Evolutionary conservation across 2,797 vertebrate species (phyloP).

Genomic region (Hypotaenidia philippensis): DNA sequence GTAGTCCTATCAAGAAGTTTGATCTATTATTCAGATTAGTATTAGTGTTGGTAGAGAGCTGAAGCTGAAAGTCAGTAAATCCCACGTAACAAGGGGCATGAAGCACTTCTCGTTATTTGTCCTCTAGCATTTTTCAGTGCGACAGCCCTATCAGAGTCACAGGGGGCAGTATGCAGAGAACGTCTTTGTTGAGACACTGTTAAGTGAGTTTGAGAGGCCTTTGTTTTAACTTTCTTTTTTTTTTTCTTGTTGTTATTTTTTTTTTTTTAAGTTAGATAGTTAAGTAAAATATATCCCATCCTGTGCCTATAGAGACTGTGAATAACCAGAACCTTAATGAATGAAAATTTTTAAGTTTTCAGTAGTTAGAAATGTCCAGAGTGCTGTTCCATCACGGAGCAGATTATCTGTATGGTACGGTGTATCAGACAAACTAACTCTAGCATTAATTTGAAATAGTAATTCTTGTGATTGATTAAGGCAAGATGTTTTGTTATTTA

Average conservation of each 20-base stretch:
- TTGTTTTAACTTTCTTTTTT: not conserved
- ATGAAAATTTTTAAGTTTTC: not conserved
- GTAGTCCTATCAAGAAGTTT: not conserved
- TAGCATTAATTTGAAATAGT: not conserved
- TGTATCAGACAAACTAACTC: not conserved
- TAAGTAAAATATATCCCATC: not conserved
- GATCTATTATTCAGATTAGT: not conserved
- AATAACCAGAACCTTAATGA: not conserved
- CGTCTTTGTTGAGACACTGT: not conserved
- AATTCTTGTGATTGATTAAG: not conserved
- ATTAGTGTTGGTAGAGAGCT: not conserved
- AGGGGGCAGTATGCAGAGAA: not conserved
- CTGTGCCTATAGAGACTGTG: not conserved
- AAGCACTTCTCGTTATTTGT: not conserved
- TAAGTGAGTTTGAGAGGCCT: not conserved
- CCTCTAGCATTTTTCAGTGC: not conserved
- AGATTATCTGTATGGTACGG: not conserved
- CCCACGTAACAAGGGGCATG: rapidly evolving
- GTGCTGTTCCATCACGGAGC: not conserved
- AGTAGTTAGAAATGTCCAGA: not conserved
- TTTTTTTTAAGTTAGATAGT: not conserved
- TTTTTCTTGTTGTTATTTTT: not conserved
- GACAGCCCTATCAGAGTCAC: not conserved
- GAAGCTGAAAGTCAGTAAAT: not conserved
- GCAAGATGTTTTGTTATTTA: not conserved